A percentile compares a stretch with the other conserved stretches of the same genome.
Conservation (phyloP, 2,797 vertebrate genomes). For the Spheniscus humboldti region DNA sequence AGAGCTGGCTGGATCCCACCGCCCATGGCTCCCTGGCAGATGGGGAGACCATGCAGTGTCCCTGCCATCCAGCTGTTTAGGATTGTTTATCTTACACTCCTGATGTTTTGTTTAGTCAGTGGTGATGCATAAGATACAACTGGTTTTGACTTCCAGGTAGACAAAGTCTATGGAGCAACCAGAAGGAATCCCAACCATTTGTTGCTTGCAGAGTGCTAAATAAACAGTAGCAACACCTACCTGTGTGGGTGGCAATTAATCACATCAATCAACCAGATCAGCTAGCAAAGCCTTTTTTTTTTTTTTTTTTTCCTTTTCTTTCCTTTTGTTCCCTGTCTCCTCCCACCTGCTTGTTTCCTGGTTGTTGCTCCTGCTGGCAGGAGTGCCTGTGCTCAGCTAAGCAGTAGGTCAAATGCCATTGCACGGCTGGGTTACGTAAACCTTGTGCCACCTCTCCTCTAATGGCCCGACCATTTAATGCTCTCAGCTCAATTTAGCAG, state of each 20-base stretch:
- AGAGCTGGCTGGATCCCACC: background rate
- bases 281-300: slow-evolving; percentile 32
- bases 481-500: background rate
- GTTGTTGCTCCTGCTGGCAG: background rate
- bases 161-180: slow-evolving; percentile 45
- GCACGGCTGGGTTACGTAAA: background rate
- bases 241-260: slow-evolving; percentile 66
- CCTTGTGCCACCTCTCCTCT: background rate
- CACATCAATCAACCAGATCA: slow-evolving; percentile 46
- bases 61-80: background rate
- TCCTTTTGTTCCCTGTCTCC: slow-evolving; percentile 44
- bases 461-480: background rate
- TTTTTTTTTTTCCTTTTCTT: background rate
- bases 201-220: slow-evolving; percentile 55
- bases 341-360: slow-evolving; percentile 34
- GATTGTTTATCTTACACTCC: background rate
- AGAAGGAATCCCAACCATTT: slow-evolving; percentile 53
- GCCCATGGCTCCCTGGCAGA: background rate
- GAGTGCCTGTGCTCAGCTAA: background rate
- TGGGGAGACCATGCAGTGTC: background rate
- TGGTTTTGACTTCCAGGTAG: slow-evolving; percentile 48
- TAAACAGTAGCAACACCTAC: slow-evolving; percentile 63
- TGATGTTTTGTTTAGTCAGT: slow-evolving; percentile 8
- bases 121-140: slow-evolving; percentile 21
- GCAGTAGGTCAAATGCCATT: background rate